Evolutionary conservation across 1,140 invertebrate species (phyloP).

Genomic region (Cydia fagiglandana): DNA sequence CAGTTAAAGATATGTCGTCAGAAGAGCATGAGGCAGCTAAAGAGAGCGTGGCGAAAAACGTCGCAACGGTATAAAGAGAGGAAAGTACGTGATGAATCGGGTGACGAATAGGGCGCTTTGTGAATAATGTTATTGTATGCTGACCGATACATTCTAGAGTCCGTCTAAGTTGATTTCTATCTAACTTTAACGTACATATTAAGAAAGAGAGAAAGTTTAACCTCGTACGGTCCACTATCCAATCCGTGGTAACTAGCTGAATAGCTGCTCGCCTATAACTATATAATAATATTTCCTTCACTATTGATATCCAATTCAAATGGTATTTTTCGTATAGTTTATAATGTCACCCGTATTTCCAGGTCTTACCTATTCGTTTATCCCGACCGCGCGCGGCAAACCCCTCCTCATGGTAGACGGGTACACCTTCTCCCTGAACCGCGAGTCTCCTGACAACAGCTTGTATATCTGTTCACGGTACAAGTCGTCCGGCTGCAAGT

Average conservation of each 20-base stretch:
- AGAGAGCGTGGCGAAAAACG: neutral
- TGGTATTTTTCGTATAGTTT: neutral
- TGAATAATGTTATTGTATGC: neutral
- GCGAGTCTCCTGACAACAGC: neutral
- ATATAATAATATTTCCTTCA: too few relatives aligned
- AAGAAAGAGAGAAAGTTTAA: too few relatives aligned
- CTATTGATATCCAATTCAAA: too few relatives aligned
- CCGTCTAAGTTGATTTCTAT: too few relatives aligned
- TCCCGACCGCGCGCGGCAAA: neutral
- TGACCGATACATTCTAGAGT: neutral
- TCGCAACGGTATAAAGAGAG: neutral
- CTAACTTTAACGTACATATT: too few relatives aligned
- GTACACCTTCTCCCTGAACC: conserved; percentile 41
- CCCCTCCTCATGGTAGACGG: conserved; percentile 40
- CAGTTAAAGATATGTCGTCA: neutral
- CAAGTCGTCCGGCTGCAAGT: conserved; percentile 34
- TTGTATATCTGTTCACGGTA: conserved; percentile 54
- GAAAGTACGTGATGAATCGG: neutral
- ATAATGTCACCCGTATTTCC: neutral
- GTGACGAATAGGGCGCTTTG: neutral
- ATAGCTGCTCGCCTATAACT: too few relatives aligned
- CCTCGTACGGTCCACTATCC: too few relatives aligned
- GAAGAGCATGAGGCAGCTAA: neutral
- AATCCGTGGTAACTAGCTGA: too few relatives aligned
- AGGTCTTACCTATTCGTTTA: neutral